Base-by-base conservation (phyloP, 2,888 invertebrate species). In the Rhopalosiphum nymphaeae region DNA sequence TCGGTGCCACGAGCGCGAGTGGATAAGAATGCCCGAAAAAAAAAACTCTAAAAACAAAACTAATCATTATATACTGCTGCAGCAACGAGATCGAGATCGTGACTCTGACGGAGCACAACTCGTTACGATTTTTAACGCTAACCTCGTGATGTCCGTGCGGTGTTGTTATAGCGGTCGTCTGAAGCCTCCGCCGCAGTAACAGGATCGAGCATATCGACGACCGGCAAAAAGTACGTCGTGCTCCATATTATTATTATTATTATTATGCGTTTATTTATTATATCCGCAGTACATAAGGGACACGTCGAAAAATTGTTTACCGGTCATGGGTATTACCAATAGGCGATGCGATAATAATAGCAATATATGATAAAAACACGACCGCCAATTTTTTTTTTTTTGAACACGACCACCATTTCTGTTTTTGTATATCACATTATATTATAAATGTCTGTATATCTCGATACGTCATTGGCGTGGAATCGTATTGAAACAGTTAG, bases 11-110 rank as follows among this genome's bases (percentile, higher is more conserved):
- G 78, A 84, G 53, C 56, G 78, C 84, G 78, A 78, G 78, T 26
- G 78, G 53, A n/a, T 13, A 36, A 44, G 91, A 91, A 86, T 86
- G 91, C 85, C 85, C 91, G 44, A 85, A 57, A 86, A 49, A 85
- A 29, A 26, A 57, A 61, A 61, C 29, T 16, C 5, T n/a, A 53
- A 88, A 53, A 88, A 36, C 53, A 56, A 88, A 88, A 42, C 93
- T 86, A 93, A 90, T 94, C 90, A 42, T 94, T 86, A 86, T 78
- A 78, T 21, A 78, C 36, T 36, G 78, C 36, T 21, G 78, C 21
- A 21, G 78, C 90, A 86, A 94, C 85, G 61, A 94, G 93, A 93
- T 93, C 93, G 93, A 85, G 93, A 94, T 94, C 93, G 93, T 94
- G 93, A 94, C 92, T 49, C 57, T 5, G 92, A 26, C 53, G 86